Evolutionary conservation across 2,113 vertebrate genomes (phyloP).

Genomic region (Gambusia holbrooki): DNA sequence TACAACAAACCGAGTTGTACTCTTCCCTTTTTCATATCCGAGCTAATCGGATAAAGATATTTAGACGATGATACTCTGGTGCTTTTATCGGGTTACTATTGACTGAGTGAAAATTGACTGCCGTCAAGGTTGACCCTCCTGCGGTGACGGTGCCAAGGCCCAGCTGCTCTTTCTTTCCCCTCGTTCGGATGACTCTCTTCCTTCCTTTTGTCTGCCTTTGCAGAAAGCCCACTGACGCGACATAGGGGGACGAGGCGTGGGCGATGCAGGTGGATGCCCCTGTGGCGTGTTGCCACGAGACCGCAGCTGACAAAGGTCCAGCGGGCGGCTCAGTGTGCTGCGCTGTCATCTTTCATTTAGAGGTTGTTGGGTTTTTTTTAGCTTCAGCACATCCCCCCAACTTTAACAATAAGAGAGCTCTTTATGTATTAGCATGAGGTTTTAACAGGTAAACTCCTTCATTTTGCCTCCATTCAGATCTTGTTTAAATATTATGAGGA

Average conservation of each 20-base stretch:
- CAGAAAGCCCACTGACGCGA: neutral
- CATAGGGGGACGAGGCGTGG: neutral
- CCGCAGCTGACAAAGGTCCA: neutral
- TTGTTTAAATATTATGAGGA: neutral
- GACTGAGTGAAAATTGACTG: neutral
- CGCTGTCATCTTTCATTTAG: neutral
- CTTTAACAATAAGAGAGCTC: neutral
- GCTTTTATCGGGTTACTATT: neutral
- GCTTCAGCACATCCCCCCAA: neutral
- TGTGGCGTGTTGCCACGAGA: neutral
- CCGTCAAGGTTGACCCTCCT: neutral
- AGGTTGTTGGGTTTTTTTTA: neutral
- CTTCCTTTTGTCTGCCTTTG: neutral
- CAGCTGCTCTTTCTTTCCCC: neutral
- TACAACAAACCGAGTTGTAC: neutral
- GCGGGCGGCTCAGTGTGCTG: neutral
- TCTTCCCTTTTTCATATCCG: neutral
- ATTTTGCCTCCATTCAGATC: neutral
- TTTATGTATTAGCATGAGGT: neutral
- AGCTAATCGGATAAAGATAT: conserved; percentile 26
- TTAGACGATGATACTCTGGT: neutral
- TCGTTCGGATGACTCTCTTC: neutral
- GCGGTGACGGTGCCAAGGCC: neutral
- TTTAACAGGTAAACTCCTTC: neutral
- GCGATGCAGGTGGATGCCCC: neutral